Evolutionary conservation across 2,797 vertebrate species (phyloP).

Genomic region (Danio tinwini): DNA sequence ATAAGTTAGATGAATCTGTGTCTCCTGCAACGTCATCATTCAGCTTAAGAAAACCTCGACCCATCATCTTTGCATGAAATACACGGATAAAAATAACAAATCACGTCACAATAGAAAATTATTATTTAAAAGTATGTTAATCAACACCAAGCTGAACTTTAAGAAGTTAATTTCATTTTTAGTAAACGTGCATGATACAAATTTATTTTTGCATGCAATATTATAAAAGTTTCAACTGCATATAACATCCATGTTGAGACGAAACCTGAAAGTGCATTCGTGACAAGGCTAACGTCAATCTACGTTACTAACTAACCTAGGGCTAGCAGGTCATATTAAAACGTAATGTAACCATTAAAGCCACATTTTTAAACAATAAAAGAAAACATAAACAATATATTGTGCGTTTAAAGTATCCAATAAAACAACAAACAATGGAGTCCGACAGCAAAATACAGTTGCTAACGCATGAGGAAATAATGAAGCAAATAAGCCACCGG

Average conservation of each 20-base stretch:
- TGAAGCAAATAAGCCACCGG: neutral
- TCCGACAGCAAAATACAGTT: neutral
- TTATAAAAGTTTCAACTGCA: neutral
- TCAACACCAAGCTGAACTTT: neutral
- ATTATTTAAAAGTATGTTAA: neutral
- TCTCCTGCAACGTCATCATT: conserved; percentile 65
- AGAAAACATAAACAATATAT: neutral
- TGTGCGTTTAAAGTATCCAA: neutral
- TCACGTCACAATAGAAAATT: neutral
- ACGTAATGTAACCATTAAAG: neutral
- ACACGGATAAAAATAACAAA: neutral
- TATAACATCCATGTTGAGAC: neutral
- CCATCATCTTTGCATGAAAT: neutral
- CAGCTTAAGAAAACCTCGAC: neutral
- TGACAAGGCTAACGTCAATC: neutral
- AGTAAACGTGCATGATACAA: neutral
- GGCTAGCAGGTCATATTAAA: neutral
- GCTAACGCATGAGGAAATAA: neutral
- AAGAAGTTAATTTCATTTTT: neutral
- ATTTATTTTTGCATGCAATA: neutral
- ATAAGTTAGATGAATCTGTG: conserved; percentile 4
- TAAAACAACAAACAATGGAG: neutral
- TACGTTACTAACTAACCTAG: neutral
- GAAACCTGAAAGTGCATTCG: neutral
- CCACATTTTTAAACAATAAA: neutral